phyloP scores from a whole-genome alignment of 2,888 invertebrate genomes.

The Coelogynopora nodosa region DNA sequence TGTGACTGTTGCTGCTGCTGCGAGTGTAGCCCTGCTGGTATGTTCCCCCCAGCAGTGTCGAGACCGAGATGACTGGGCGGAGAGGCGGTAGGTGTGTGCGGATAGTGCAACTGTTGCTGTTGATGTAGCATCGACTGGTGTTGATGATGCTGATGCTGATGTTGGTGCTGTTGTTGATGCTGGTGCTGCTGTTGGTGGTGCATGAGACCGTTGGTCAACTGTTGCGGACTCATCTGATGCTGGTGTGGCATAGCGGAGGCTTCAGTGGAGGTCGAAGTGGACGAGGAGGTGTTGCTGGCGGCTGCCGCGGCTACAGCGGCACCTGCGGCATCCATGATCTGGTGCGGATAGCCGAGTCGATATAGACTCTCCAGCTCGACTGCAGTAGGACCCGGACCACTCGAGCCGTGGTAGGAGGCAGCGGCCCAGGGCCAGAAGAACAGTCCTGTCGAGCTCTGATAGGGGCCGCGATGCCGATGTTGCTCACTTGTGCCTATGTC shows the following conservation, averaged over 20 bases:
- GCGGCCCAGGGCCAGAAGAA: slow-evolving; percentile 43
- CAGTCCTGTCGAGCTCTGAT: slow-evolving; percentile 12
- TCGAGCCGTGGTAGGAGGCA: slow-evolving; percentile 12
- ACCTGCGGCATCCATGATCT: neutral
- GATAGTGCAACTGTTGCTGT: neutral
- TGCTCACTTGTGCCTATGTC: neutral
- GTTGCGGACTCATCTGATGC: neutral
- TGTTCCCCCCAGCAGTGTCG: neutral
- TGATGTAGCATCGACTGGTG: neutral
- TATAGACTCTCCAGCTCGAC: slow-evolving; percentile 36
- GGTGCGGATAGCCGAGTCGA: slow-evolving; percentile 29
- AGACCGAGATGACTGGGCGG: neutral
- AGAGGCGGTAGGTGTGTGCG: neutral
- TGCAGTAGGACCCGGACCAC: slow-evolving; percentile 32
- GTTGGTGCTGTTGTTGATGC: neutral
- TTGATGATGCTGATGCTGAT: neutral
- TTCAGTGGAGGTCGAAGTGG: neutral
- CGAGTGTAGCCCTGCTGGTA: neutral
- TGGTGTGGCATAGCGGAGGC: neutral
- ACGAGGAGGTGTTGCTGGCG: neutral
- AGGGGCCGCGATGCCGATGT: neutral
- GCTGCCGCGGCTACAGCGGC: neutral
- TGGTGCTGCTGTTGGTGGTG: neutral
- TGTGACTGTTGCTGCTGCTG: too few relatives aligned
- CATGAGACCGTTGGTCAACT: neutral